phyloP scores from a whole-genome alignment of 2,888 invertebrate species.

The Philhelius pedissequus region DNA sequence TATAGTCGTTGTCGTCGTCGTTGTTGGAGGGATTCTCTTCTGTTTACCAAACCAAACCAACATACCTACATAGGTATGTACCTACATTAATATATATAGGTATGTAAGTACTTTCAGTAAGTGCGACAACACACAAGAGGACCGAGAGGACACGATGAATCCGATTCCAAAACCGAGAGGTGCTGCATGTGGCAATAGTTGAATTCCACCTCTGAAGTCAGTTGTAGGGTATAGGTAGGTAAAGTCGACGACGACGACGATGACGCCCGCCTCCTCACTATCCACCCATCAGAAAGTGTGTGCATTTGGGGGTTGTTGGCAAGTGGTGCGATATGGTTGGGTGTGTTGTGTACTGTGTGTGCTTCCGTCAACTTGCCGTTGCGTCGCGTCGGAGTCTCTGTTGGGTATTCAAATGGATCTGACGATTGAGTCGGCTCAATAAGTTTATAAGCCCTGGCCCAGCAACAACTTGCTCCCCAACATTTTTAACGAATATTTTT shows the following conservation, averaged over 20 bases:
- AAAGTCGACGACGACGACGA: too few relatives aligned
- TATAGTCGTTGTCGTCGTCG: not conserved
- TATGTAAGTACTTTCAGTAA: not conserved
- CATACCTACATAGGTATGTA: not conserved
- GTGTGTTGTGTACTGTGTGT: not conserved
- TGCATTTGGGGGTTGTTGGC: conserved; percentile 36
- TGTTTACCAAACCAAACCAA: conserved; percentile 17
- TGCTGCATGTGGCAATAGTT: conserved; percentile 47
- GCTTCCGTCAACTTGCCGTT: conserved; percentile 27
- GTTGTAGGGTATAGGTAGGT: not conserved
- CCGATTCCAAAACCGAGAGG: conserved; percentile 21
- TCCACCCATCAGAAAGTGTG: conserved; percentile 18
- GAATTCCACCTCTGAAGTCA: conserved; percentile 44
- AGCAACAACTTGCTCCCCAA: conserved; percentile 59
- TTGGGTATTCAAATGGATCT: conserved; percentile 66
- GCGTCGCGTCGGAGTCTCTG: conserved; percentile 49
- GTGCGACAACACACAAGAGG: conserved; percentile 38
- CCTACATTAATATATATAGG: not conserved
- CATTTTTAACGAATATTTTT: conserved; percentile 13
- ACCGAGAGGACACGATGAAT: conserved; percentile 56
- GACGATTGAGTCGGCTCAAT: conserved; percentile 65
- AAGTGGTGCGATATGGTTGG: not conserved
- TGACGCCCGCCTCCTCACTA: not conserved
- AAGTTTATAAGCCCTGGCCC: conserved; percentile 57
- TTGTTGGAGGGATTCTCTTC: conserved; percentile 17